Base-by-base conservation (phyloP, 2,113 vertebrate species). In the Pipa parva region DNA sequence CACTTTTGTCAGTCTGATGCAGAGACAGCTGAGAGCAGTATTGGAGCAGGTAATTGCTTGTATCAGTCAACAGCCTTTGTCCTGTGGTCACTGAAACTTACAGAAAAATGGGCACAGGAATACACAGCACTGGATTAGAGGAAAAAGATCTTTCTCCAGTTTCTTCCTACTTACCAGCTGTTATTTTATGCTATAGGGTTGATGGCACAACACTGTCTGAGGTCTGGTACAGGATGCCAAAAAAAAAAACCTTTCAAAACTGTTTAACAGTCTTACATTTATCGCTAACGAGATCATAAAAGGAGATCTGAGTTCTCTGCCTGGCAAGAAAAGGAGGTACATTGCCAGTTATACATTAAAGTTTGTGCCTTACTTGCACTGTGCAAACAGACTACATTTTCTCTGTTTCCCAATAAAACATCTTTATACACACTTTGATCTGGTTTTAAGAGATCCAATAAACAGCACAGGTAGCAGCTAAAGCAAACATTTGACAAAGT, bases 31-130 rank as follows among this genome's bases (percentile, higher is more conserved):
- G 84, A 90, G 88, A 91, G 91, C 89, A 90, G 91, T 89, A 91
- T 90, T 91, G 92, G 91, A 91, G 87, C 78, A 88, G 88, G 88
- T 94, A 95, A 97, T 96, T 93, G 92, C 92, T 92, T 76, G 83
- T 85, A 91, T 95, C 95, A 92, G 80, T 95, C 94, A 90, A 85
- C 93, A 90, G 87, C 84, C 83, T 93, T 95, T 96, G 92, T 95
- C 85, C 82, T 72, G 61, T 67, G 84, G 86, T 88, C 85, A 81
- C 88, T 82, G 83, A 92, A 87, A 89, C 82, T 87, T 87, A 85
- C 79, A 86, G 86, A 87, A 87, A 87, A 88, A 77, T 55, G 71
- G 85, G 78, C 84, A 85, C 84, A 82, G 83, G 83, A 87, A 85
- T 85, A 81, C 87, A 79, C 78, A 78, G 78, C 74, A 71, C 75